Evolutionary conservation across 53 echinoderm and acorn worm genomes (phyloP), one percentile per base, ranked within the genome.

Genomic region (Echinometra lucunter): DNA sequence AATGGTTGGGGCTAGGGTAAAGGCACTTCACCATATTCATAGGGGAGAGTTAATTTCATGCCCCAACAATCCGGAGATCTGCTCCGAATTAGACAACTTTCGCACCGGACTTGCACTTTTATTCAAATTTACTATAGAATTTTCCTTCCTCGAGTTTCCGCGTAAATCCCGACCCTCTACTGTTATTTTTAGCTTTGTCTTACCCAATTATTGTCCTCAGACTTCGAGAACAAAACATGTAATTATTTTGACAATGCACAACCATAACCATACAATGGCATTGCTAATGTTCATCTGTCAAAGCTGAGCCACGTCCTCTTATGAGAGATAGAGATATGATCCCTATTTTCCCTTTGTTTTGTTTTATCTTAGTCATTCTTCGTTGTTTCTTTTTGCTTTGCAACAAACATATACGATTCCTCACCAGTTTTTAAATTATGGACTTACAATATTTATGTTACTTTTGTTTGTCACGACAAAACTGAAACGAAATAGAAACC

Each of bases 71-170:
- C 45, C 47, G 66, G 44, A 28, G 75, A 75, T 78, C 93, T 74
- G 93, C 60, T 75, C 74, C 74, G 28, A 93, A 93, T 93, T 93
- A 93, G 91, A 38, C 75, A 37, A 78, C 75, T 93, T 78, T 93
- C 93, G 80, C 93, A 93, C 78, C 93, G 93, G 93, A 93, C 74
- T 57, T 93, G 93, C 58, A 75, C 80, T 93, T 93, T 78, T 74
- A 47, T 74, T 74, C 23, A 81, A 78, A 75, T 80, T 53, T 80
- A 78, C 75, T 45, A 78, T 93, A 85, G 12, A 93, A 58, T 70
- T 60, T 75, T 93, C 93, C 93, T 75, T 75, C 80, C 93, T 92
- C 53, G 67, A 32, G 60, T 27, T 91, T 91, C 45, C 91, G 60
- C 72, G 70, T 91, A 89, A 89, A 85, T 57, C 89, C 89, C 89